These are phyloP conservation scores for Eubucco bourcierii DNA, from an alignment of 2,113 vertebrate species.

Conservation along the genomic window DNA sequence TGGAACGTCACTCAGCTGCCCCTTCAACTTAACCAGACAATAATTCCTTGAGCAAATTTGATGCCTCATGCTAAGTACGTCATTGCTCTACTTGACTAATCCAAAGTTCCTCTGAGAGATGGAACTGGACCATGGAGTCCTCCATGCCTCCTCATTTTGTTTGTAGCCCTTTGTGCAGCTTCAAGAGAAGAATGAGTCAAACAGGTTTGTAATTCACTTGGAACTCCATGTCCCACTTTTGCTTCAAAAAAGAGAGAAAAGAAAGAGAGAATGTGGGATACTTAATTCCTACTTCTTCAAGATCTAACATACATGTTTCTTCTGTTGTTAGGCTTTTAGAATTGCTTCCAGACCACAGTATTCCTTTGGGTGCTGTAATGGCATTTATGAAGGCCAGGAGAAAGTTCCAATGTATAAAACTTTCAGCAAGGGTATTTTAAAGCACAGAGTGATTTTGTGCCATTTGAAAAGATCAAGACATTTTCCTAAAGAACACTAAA, in stretches of 20 bases:
- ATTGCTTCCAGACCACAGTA: not conserved
- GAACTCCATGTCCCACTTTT: not conserved
- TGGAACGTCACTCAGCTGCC: not conserved
- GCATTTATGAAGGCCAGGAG: not conserved
- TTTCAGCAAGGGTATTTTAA: constrained; percentile 6
- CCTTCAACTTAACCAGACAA: not conserved
- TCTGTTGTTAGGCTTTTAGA: not conserved
- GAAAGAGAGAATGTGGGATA: not conserved
- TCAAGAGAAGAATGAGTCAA: not conserved
- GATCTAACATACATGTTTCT: not conserved
- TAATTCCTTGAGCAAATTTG: not conserved
- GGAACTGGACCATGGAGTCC: not conserved
- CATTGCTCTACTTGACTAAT: not conserved
- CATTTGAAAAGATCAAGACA: not conserved
- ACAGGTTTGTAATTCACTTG: not conserved
- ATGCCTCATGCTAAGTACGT: not conserved
- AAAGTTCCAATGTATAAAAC: constrained; percentile 33
- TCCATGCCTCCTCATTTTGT: not conserved
- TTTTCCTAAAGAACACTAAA: not conserved
- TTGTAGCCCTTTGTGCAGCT: not conserved
- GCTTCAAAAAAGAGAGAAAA: not conserved
- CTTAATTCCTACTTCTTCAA: constrained; percentile 7
- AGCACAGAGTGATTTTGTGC: not conserved
- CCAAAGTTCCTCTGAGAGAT: not conserved
- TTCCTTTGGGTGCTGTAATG: constrained; percentile 26